Conservation (phyloP, 1,140 invertebrate species). For the Pentalonia nigronervosa region DNA sequence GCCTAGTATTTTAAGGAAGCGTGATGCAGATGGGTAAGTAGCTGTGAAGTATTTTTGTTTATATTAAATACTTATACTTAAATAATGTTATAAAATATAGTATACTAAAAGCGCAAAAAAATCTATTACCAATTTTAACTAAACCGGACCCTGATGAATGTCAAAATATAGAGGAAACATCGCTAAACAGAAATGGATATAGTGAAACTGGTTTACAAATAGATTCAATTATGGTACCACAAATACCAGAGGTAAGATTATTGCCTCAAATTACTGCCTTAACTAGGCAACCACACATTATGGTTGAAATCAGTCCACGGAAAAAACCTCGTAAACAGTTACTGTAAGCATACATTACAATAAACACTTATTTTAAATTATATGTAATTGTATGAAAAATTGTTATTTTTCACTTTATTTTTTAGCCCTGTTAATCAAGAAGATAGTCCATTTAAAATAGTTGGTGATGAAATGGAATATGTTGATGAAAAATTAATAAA, state of each 20-base stretch:
- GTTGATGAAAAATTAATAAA: constrained; percentile 22
- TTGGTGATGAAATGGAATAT: constrained; percentile 43
- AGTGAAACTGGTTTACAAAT: constrained; percentile 23
- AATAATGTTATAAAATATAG: constrained; percentile 24
- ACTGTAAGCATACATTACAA: neutral
- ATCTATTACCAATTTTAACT: constrained; percentile 41
- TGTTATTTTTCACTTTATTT: neutral
- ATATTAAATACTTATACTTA: neutral
- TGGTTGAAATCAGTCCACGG: constrained; percentile 46
- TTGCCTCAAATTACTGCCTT: constrained; percentile 43
- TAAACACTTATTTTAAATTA: neutral
- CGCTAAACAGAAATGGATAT: constrained; percentile 19
- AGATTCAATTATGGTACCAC: constrained; percentile 22
- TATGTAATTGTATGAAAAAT: neutral
- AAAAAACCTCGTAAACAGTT: constrained; percentile 57
- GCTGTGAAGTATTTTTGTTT: neutral
- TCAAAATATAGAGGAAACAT: neutral
- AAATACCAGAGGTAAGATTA: neutral
- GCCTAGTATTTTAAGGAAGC: constrained; percentile 52
- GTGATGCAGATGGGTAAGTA: constrained; percentile 50
- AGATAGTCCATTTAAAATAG: constrained; percentile 48
- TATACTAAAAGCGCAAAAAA: constrained; percentile 38
- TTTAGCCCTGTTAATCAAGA: constrained; percentile 42
- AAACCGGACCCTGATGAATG: neutral
- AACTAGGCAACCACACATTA: constrained; percentile 6